Base-by-base conservation (phyloP, 2,797 vertebrate genomes). In the Crax fasciolata region DNA sequence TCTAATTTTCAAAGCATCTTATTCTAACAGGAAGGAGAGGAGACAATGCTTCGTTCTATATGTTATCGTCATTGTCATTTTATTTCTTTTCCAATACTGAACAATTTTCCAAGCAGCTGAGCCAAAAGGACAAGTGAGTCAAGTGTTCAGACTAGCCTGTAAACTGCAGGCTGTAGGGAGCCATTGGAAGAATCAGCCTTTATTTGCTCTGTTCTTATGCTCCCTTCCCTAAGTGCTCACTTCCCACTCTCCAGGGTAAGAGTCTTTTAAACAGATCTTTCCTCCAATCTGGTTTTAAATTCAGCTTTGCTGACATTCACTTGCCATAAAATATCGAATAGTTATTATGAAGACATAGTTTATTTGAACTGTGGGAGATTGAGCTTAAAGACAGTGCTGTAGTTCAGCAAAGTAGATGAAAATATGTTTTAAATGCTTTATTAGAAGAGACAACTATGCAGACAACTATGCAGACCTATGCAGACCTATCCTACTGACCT, bases 41-140 rank as follows among this genome's bases (percentile, higher is more conserved):
- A 76, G 83, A 79, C 59, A 23, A 30, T 52, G 41, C 52, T 79
- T 59, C 27, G 19, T 59, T 90, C 90, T 82, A 5, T 73, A 90
- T 79, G 63, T 76, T n/a, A 73, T 90, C 59, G 71, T 76, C 38
- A 2, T 65, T 87, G 58, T 55, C 10, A 38, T 68, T 94, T 94
- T 78, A 88, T 91, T 85, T 88, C 49, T 91, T 94, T 93, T 77
- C 77, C 88, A 76, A 90, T 82, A 59, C 46, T 27, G 48, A 88
- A 25, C 52, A 76, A 63, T 32, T 82, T 93, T 73, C 77, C 57
- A 70, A 61, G 88, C 57, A 91, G 41, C 84, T 84, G 63, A 93
- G 83, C 83, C 77, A 72, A 86, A 52, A 84, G 55, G 83, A 76
- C 12, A 52, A 79, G 57, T 19, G 72, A 95, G 86, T 91, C 63